phyloP scores from a whole-genome alignment of 2,113 vertebrate genomes.

The Lophura nycthemera region DNA sequence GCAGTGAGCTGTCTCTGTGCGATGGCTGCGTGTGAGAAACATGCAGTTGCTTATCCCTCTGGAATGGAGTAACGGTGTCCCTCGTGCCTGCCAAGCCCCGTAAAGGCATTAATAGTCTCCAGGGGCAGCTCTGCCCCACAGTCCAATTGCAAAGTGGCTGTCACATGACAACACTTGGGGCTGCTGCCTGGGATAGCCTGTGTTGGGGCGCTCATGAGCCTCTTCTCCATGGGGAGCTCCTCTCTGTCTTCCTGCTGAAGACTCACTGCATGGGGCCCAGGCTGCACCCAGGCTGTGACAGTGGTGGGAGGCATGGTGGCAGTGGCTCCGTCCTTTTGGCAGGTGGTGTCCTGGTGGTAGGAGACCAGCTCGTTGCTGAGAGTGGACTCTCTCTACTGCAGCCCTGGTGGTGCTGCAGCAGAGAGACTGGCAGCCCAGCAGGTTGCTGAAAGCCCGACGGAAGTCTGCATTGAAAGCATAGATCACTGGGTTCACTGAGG shows the following conservation, averaged over 20 bases:
- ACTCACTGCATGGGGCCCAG: background rate
- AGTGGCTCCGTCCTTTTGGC: constrained; percentile 73
- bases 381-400: constrained; percentile 77
- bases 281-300: constrained; percentile 50
- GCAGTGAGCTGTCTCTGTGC: background rate
- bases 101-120: constrained; percentile 69
- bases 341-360: constrained; percentile 80
- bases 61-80: background rate
- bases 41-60: background rate
- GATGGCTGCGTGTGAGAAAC: background rate
- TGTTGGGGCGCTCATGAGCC: constrained; percentile 40
- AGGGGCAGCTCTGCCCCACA: constrained; percentile 77
- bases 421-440: constrained; percentile 76
- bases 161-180: constrained; percentile 47
- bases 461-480: constrained; percentile 87
- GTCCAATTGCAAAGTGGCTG: constrained; percentile 66
- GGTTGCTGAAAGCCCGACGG: constrained; percentile 80
- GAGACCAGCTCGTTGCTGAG: constrained; percentile 83
- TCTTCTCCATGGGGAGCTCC: constrained; percentile 61
- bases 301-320: background rate
- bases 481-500: constrained; percentile 84
- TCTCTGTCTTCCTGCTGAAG: constrained; percentile 27
- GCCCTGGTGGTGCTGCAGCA: constrained; percentile 66
- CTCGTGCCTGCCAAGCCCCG: constrained; percentile 28
- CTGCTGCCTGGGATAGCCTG: constrained; percentile 24